Evolutionary conservation across 1,140 invertebrate species (phyloP), one percentile per base, ranked within the genome.

Genomic region (Bombus polaris): DNA sequence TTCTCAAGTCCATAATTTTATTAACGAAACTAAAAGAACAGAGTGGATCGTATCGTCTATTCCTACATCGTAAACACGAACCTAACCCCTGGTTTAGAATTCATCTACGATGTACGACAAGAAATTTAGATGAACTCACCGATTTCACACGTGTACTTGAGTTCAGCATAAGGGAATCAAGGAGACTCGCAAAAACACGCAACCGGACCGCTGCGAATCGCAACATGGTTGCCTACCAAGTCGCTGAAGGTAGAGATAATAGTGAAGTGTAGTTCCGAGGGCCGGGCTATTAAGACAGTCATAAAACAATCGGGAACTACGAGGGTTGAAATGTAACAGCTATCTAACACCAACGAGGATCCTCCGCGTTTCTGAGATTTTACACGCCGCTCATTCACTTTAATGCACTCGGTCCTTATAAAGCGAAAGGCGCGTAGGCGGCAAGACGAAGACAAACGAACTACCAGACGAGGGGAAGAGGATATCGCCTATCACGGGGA

Each of bases 271-370:
- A 28, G 37, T n/a, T 18, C 39, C 28, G 70, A 42, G 70, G 37
- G 37, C 1, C 25, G 39, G 35, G 13, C 72, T 59, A 35, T 83
- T 77, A 83, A 65, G 42, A 44, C n/a, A 25, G 59, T 35, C 62
- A 18, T 77, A 68, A 76, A 83, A 84, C 82, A 79, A 79, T 79
- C 75, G 74, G 74, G n/a, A 59, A 59, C 75, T 35, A 71, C 75
- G 75, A 53, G 28, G 39, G 39, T 47, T 44, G 82, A 78, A 84
- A 71, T 44, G 65, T 79, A 79, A 59, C 82, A 44, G 59, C 35
- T 9, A 44, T 66, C n/a, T 18, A 79, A 79, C 37, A 28, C 47
- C 79, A 8, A 59, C 70, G 12, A 86, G 71, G 28, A 86, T 47
- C 70, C 78, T 13, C 44, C 37, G 71, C 62, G 62, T 82, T 74